Conservation (phyloP, 2,113 vertebrate genomes). For the Reinhardtius hippoglossoides region DNA sequence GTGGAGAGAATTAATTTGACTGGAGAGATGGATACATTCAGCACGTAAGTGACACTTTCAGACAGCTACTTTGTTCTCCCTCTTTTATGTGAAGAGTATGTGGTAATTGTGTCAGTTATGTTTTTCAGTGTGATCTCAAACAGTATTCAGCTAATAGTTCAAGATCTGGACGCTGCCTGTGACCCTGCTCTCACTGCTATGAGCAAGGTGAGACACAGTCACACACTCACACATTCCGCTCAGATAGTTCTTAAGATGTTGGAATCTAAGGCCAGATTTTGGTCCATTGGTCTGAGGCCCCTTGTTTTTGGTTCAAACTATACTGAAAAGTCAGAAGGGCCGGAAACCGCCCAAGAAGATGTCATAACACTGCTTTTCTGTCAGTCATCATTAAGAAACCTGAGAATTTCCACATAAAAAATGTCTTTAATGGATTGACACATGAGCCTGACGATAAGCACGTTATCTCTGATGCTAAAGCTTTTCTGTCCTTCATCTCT, state of each 20-base stretch:
- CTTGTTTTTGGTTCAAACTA: too few species aligned
- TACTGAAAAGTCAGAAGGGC: too few species aligned
- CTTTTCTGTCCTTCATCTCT: background rate
- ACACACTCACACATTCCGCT: background rate
- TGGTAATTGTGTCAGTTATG: background rate
- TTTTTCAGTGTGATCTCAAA: slow-evolving; percentile 94
- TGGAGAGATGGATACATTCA: slow-evolving; percentile 98
- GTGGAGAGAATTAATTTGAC: slow-evolving; percentile 94
- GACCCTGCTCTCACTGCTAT: slow-evolving; percentile 97
- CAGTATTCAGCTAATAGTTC: slow-evolving; percentile 97
- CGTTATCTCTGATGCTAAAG: background rate
- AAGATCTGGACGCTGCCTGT: slow-evolving; percentile 96
- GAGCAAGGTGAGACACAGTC: slow-evolving; percentile 90
- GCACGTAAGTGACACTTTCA: slow-evolving; percentile 86
- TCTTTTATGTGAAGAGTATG: background rate
- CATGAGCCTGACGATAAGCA: background rate
- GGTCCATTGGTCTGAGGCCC: too few species aligned
- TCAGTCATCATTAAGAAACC: background rate
- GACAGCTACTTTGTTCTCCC: background rate
- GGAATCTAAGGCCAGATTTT: background rate
- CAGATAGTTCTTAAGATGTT: background rate
- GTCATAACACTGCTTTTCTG: background rate
- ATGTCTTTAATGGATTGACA: background rate
- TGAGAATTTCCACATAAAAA: background rate
- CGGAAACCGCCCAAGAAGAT: background rate